Evolutionary conservation across 64 coral and sea anemone genomes (phyloP).

Genomic region (Acropora tenuis): DNA sequence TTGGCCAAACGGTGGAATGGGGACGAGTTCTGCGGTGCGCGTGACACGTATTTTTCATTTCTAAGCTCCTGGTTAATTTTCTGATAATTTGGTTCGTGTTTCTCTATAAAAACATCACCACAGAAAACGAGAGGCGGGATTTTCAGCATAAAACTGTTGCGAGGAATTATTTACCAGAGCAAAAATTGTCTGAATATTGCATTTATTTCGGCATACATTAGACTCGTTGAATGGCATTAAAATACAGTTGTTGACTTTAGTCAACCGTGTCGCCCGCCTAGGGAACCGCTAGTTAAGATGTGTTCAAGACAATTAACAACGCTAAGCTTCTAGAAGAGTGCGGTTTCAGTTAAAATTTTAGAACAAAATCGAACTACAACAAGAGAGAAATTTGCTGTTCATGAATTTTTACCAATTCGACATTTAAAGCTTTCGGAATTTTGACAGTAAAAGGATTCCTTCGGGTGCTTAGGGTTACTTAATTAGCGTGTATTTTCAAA

Average conservation of each 20-base stretch:
- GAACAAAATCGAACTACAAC: no score
- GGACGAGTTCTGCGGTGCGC: not conserved
- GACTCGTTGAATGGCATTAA: not conserved
- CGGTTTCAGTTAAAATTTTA: not conserved
- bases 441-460: not conserved
- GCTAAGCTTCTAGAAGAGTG: not conserved
- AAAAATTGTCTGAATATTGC: not conserved
- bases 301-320: not conserved
- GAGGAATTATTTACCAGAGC: not conserved
- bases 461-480: not conserved
- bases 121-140: not conserved
- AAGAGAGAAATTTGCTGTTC: not conserved
- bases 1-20: not conserved
- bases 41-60: conserved; percentile 31
- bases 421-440: no score
- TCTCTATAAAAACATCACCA: not conserved
- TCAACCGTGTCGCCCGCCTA: not conserved
- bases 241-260: not conserved
- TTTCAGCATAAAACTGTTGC: not conserved
- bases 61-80: not conserved
- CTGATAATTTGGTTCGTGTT: conserved; percentile 1
- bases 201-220: no score
- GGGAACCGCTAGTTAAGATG: not conserved
- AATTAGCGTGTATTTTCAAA: not conserved
- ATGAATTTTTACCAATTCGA: no score